These are phyloP conservation scores for Clistopyga incitator DNA, from an alignment of 2,888 invertebrate genomes.

Conservation along the genomic window DNA sequence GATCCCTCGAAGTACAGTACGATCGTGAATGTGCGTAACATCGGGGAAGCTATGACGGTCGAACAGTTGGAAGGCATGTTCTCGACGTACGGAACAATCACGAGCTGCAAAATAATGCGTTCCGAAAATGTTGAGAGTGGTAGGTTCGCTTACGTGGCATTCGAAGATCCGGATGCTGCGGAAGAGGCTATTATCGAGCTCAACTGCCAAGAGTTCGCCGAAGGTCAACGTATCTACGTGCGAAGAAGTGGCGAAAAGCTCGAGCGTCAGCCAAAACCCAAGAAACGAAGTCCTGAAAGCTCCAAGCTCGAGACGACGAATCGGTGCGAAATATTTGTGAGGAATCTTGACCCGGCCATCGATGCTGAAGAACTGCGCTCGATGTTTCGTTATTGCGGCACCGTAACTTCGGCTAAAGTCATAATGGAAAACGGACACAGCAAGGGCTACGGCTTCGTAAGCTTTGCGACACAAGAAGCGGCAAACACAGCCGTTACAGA, in stretches of 20 bases:
- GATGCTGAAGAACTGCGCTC: conserved; percentile 97
- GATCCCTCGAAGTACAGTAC: conserved; percentile 85
- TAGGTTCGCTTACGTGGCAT: conserved; percentile 99
- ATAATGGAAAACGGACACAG: conserved; percentile 97
- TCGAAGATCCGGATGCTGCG: conserved; percentile 97
- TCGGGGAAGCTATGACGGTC: conserved; percentile 96
- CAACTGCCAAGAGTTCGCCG: conserved; percentile 94
- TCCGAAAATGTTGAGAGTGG: conserved; percentile 96
- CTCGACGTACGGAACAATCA: conserved; percentile 95
- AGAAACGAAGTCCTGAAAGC: conserved; percentile 84
- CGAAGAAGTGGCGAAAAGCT: conserved; percentile 99
- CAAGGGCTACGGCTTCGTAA: conserved; percentile 99
- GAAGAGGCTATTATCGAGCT: conserved; percentile 96
- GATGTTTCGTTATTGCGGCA: conserved; percentile 97
- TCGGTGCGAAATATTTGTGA: conserved; percentile 99
- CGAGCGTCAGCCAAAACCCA: conserved; percentile 96
- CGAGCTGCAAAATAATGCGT: conserved; percentile 96
- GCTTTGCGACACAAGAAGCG: conserved; percentile 98
- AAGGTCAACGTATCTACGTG: conserved; percentile 90
- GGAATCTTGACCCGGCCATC: conserved; percentile 98
- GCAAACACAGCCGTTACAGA: conserved; percentile 99
- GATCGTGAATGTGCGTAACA: conserved; percentile 99
- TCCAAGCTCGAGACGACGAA: neutral
- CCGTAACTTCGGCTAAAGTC: conserved; percentile 98
- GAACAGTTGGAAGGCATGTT: conserved; percentile 95